These are phyloP conservation scores for Numida meleagris DNA, from an alignment of 2,113 vertebrate species.

Conservation along the genomic window DNA sequence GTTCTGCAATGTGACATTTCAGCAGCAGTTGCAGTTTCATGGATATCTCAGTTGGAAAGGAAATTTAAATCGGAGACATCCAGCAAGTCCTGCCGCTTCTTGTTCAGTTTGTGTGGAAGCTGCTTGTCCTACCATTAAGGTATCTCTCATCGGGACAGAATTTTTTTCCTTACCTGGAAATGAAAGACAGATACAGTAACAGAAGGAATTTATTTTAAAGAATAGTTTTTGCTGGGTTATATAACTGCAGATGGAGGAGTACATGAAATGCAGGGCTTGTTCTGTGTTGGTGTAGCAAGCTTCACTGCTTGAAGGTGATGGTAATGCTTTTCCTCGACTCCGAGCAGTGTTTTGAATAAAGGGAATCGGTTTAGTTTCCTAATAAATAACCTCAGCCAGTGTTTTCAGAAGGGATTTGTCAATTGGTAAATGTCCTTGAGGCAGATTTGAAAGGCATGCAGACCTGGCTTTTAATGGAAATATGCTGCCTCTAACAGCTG, in stretches of 20 bases:
- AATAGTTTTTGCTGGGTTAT: not conserved
- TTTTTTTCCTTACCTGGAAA: not conserved
- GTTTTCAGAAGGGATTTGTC: conserved; percentile 39
- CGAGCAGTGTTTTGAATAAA: conserved; percentile 19
- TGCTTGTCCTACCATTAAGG: not conserved
- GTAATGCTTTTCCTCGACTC: not conserved
- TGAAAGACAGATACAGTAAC: not conserved
- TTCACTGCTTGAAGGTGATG: not conserved
- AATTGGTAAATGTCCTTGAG: conserved; percentile 26
- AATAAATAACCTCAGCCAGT: conserved; percentile 27
- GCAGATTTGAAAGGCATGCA: not conserved
- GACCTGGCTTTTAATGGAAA: not conserved
- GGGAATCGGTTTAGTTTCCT: conserved; percentile 18
- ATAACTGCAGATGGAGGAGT: not conserved
- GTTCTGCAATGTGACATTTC: conserved; percentile 10
- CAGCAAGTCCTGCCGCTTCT: not conserved
- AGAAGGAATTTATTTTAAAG: not conserved
- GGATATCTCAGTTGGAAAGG: conserved; percentile 1
- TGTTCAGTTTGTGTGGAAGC: rapidly evolving
- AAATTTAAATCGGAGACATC: not conserved
- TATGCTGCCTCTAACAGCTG: not conserved
- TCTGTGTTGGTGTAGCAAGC: not conserved
- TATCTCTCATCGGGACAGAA: not conserved
- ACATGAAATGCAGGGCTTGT: not conserved
- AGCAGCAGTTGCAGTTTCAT: conserved; percentile 15